phyloP scores from a whole-genome alignment of 2,888 invertebrate species.

The Rhaphigaster nebulosa region DNA sequence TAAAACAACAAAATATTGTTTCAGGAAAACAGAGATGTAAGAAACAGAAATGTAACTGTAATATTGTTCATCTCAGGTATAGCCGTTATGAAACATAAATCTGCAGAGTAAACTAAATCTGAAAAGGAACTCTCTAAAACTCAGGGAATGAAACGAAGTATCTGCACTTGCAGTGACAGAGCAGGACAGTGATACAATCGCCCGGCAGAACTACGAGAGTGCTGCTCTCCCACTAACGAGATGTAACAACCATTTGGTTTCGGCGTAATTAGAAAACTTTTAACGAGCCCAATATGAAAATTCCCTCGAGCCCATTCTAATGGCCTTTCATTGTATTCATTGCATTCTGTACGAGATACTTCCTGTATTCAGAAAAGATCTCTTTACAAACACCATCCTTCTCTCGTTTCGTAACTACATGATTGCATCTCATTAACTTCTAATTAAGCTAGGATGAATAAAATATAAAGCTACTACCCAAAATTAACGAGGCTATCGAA shows the following conservation, averaged over 20 bases:
- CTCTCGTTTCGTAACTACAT: neutral
- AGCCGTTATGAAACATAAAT: neutral
- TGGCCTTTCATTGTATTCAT: constrained; percentile 25
- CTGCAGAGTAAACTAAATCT: neutral
- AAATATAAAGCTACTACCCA: neutral
- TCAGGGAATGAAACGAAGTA: neutral
- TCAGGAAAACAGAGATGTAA: too few species aligned
- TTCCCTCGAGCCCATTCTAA: constrained; percentile 15
- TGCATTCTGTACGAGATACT: neutral
- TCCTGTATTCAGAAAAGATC: neutral
- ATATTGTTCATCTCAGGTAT: neutral
- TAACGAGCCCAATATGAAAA: constrained; percentile 33
- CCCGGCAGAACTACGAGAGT: neutral
- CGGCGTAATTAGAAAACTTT: constrained; percentile 34
- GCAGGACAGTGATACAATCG: neutral
- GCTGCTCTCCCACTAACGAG: neutral
- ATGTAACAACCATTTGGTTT: constrained; percentile 13
- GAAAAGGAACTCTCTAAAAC: neutral
- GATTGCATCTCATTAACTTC: constrained; percentile 1
- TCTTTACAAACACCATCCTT: neutral
- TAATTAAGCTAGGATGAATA: neutral
- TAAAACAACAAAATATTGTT: too few species aligned
- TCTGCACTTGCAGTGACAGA: neutral
- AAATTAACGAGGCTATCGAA: neutral
- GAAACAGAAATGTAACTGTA: too few species aligned